A percentile compares a stretch with the other conserved stretches of the same genome.
Conservation (phyloP, 2,113 vertebrate genomes). For the Gasterosteus aculeatus region DNA sequence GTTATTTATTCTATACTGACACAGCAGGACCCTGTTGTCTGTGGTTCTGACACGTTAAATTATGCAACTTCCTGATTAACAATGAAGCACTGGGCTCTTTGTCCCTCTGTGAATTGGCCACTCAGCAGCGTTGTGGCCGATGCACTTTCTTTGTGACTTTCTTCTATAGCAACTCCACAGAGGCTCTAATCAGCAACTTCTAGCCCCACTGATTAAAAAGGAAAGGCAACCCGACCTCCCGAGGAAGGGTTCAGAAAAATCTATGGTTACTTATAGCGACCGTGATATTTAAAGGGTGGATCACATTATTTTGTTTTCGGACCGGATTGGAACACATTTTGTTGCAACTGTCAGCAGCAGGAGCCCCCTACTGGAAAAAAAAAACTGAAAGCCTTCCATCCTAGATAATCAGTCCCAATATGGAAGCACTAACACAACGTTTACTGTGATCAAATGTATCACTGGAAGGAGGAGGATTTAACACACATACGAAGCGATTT, state of each 20-base stretch:
- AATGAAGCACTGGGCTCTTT: neutral
- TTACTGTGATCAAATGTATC: neutral
- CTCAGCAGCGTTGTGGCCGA: neutral
- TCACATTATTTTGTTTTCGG: neutral
- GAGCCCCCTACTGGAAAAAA: neutral
- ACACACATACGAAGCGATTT: neutral
- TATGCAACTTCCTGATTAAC: neutral
- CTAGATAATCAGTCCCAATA: neutral
- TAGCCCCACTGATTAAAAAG: neutral
- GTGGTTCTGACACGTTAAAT: neutral
- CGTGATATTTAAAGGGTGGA: neutral
- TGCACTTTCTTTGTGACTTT: neutral
- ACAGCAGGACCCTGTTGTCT: neutral
- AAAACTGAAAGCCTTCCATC: neutral
- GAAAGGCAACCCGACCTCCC: neutral
- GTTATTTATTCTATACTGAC: neutral
- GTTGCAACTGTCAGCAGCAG: neutral
- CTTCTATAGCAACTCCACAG: neutral
- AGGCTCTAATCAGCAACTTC: neutral
- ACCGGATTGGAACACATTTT: neutral
- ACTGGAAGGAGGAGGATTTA: neutral
- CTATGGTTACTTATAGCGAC: neutral
- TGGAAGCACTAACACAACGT: neutral
- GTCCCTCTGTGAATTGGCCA: too few relatives aligned
- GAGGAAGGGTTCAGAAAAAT: neutral